Percentiles rank a stretch among this genome's conserved stretches.
Conservation (phyloP, 2,797 vertebrate species). For the Kryptolebias ocellatus region DNA sequence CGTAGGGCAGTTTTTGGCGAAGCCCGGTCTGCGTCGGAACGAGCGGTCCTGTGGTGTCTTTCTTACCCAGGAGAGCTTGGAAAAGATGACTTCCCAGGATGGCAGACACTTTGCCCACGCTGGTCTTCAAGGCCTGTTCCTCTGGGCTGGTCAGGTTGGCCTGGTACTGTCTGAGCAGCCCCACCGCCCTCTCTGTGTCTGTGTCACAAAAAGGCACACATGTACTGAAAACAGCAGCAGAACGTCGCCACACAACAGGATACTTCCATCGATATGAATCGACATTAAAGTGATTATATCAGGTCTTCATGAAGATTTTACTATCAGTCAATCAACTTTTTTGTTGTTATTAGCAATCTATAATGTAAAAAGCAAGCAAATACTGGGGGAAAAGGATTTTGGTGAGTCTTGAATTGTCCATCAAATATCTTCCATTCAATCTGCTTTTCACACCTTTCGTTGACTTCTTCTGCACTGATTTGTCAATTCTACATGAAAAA, state of each 20-base stretch:
- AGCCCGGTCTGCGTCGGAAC: constrained; percentile 15
- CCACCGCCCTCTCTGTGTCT: constrained; percentile 89
- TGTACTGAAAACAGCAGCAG: constrained; percentile 33
- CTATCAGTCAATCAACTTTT: background rate
- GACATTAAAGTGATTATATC: background rate
- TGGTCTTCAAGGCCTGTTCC: constrained; percentile 86
- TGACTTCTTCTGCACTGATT: background rate
- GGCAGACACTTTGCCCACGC: constrained; percentile 84
- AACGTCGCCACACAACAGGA: background rate
- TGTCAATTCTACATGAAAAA: background rate
- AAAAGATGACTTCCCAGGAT: constrained; percentile 86
- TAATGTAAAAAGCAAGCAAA: no score
- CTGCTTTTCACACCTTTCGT: background rate
- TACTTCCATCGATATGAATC: background rate
- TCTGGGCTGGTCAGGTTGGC: constrained; percentile 85
- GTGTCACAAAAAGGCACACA: constrained; percentile 51
- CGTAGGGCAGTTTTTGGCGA: constrained; percentile 25
- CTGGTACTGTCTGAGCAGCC: constrained; percentile 88
- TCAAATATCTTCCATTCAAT: no score
- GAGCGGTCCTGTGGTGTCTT: constrained; percentile 16
- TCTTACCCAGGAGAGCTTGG: constrained; percentile 86
- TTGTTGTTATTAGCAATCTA: no score
- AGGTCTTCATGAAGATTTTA: no score
- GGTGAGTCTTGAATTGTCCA: no score
- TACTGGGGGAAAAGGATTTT: no score